Percentiles rank a stretch among this genome's conserved stretches.
Conservation (phyloP, 2,113 vertebrate genomes). For the Malurus elegans region DNA sequence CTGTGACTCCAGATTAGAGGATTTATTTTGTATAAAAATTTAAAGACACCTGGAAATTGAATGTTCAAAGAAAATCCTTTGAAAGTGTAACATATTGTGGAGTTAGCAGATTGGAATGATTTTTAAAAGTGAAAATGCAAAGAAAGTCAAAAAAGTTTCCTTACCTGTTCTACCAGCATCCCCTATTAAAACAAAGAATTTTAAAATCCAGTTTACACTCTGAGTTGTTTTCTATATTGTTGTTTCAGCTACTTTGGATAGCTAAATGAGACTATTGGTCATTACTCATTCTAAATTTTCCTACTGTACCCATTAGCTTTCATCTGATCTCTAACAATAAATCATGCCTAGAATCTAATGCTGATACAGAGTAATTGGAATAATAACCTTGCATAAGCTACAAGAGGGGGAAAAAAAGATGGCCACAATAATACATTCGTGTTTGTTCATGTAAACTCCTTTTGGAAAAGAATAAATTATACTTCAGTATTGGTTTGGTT, state of each 20-base stretch:
- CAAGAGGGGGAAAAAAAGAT: not conserved
- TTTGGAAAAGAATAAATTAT: not conserved
- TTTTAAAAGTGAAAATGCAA: slow-evolving; percentile 58
- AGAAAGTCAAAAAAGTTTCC: slow-evolving; percentile 55
- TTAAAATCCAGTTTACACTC: slow-evolving; percentile 65
- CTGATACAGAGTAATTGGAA: not conserved
- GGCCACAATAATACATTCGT: not conserved
- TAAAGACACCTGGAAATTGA: slow-evolving; percentile 59
- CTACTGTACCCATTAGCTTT: not conserved
- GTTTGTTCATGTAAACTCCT: not conserved
- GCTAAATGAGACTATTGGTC: not conserved
- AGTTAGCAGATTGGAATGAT: slow-evolving; percentile 64
- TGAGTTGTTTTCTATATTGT: slow-evolving; percentile 8
- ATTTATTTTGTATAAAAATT: not conserved
- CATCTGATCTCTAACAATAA: not conserved
- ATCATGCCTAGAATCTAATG: not conserved
- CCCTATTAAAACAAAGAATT: slow-evolving; percentile 71
- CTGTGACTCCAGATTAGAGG: slow-evolving; percentile 28
- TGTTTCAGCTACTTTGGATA: slow-evolving; percentile 31
- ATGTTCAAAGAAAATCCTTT: slow-evolving; percentile 68
- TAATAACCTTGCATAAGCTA: not conserved
- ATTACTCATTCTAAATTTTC: not conserved
- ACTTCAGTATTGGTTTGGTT: not conserved
- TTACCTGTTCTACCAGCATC: slow-evolving; percentile 68
- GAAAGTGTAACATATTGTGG: slow-evolving; percentile 50